These are phyloP conservation scores for Stratiolaelaps scimitus DNA, from an alignment of 1,140 invertebrate genomes.

Conservation along the genomic window DNA sequence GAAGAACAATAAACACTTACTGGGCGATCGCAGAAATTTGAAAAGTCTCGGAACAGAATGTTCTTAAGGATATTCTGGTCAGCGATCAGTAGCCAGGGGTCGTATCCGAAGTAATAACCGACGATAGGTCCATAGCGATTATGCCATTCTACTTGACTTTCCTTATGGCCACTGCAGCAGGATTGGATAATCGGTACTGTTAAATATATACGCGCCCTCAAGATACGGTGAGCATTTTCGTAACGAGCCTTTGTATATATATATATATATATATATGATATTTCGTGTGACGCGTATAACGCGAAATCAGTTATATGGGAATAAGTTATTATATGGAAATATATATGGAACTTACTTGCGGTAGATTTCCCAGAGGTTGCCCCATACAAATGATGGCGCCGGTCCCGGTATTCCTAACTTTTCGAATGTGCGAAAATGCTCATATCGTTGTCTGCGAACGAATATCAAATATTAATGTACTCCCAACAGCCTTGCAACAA, in stretches of 20 bases:
- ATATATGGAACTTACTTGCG: too few species aligned
- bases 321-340: too few species aligned
- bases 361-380: constrained; percentile 16
- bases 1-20: constrained; percentile 37
- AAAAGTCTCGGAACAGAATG: constrained; percentile 37
- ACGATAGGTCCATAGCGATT: constrained; percentile 40
- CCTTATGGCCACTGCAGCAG: not conserved
- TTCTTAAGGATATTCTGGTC: constrained; percentile 40
- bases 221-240: too few species aligned
- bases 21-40: constrained; percentile 39
- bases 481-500: too few species aligned
- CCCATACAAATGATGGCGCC: not conserved
- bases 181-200: too few species aligned
- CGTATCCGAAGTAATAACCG: constrained; percentile 40
- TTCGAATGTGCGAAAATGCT: not conserved
- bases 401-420: not conserved
- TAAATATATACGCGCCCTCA: too few species aligned
- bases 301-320: too few species aligned
- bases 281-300: constrained; percentile 32
- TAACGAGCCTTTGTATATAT: too few species aligned
- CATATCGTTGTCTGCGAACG: not conserved
- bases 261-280: too few species aligned
- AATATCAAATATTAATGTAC: too few species aligned
- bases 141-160: constrained; percentile 37
- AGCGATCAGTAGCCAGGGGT: constrained; percentile 38